Evolutionary conservation across 2,888 invertebrate genomes (phyloP), one percentile per base, ranked within the genome.

Genomic region (Campoplex capitator): DNA sequence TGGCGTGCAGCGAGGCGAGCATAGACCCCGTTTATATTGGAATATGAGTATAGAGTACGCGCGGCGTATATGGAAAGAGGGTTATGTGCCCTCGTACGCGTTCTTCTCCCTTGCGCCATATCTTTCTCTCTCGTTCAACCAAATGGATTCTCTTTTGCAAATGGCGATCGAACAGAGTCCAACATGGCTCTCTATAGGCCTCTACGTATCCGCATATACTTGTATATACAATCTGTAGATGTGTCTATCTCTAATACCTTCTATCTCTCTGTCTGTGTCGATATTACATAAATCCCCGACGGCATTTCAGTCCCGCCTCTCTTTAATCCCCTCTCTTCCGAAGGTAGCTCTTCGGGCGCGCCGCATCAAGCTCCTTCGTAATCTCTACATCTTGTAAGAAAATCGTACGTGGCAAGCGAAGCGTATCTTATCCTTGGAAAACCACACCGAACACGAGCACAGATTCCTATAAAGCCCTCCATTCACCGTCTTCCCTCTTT

Each of bases 1-100:
- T 93, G 92, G 92, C 91, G 93, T 91, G 90, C 92, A 91, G 89
- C 90, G 92, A 90, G 88, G 86, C 91, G 92, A 91, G 89, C 89
- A 91, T 91, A 89, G 89, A 84, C 84, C 82, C 88, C 92, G 92
- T 92, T 92, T 92, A 91, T 90, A 91, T 91, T 89, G 89, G 91
- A 90, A 90, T 92, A 93, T 90, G 91, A 90, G 91, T 87, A 87
- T 83, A 82, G 84, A 82, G 82, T 56, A 48, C 76, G 54, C 48
- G 74, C 42, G 35, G 74, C 70, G 71, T 71, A 73, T 79, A 87
- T 83, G 88, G 87, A 88, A 88, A 86, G 83, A 86, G 88, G 88
- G 83, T 79, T 83, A 77, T 77, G 83, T 76, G 73, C 38, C 45
- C 73, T 56, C 35, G 54, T 54, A 6, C 65, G 16, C 73, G 23